These are phyloP conservation scores for Mechanitis messenoides DNA, from an alignment of 2,888 invertebrate species.

Conservation along the genomic window DNA sequence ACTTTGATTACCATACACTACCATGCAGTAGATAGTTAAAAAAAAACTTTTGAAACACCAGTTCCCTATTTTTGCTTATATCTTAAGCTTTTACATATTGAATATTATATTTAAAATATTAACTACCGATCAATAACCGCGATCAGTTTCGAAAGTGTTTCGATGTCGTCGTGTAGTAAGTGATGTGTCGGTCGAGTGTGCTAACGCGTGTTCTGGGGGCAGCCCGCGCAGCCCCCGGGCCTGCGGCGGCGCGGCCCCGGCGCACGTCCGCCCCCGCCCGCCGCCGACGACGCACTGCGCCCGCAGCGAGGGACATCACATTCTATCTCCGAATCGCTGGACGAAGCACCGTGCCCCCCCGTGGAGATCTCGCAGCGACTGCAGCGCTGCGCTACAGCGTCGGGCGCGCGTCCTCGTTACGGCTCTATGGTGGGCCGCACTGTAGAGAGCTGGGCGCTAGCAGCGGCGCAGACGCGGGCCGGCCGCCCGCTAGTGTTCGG, in stretches of 20 bases:
- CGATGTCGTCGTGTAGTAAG: constrained; percentile 9
- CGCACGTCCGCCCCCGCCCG: constrained; percentile 24
- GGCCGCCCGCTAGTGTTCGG: constrained; percentile 86
- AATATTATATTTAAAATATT: neutral
- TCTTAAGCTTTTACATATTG: too few species aligned
- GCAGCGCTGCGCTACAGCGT: constrained; percentile 31
- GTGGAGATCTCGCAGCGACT: constrained; percentile 22
- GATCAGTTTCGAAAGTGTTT: neutral
- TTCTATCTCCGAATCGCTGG: neutral
- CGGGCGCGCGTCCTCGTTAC: constrained; percentile 47
- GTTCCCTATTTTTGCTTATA: too few species aligned
- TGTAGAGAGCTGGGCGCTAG: constrained; percentile 79
- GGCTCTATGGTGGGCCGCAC: constrained; percentile 75
- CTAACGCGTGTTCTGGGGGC: constrained; percentile 36
- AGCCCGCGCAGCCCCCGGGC: constrained; percentile 27
- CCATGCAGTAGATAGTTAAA: too few species aligned
- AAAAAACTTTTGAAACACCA: too few species aligned
- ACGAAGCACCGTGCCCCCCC: constrained; percentile 21
- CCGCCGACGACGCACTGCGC: constrained; percentile 22
- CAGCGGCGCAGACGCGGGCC: constrained; percentile 59
- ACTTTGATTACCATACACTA: too few species aligned
- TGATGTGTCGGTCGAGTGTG: constrained; percentile 31
- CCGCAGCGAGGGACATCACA: constrained; percentile 4
- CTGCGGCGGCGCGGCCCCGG: constrained; percentile 22
- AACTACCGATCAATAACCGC: neutral